A percentile compares a stretch with the other conserved stretches of the same genome.
Evolutionary conservation across 2,888 invertebrate species (phyloP).

Genomic region (Busseola fusca): DNA sequence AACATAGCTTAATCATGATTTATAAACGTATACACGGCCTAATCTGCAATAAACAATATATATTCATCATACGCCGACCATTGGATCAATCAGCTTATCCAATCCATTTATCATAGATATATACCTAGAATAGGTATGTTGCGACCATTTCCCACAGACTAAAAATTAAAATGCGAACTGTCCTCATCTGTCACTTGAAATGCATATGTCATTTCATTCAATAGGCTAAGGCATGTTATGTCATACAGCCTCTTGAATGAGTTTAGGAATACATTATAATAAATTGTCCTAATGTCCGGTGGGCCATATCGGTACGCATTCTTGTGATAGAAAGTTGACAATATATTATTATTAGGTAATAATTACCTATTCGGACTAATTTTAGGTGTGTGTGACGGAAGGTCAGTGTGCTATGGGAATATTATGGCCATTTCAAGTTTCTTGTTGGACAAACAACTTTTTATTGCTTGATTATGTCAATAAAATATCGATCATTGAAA

Average conservation of each 20-base stretch:
- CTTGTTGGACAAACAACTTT: constrained; percentile 25
- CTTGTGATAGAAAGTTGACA: constrained; percentile 55
- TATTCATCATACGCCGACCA: constrained; percentile 11
- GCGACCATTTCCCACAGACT: constrained; percentile 28
- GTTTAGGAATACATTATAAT: constrained; percentile 54
- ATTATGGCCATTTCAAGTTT: constrained; percentile 16
- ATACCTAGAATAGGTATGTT: too few species aligned
- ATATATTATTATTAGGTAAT: constrained; percentile 50
- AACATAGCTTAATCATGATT: constrained; percentile 31
- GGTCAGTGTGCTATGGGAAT: constrained; percentile 42
- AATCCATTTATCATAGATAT: constrained; percentile 22
- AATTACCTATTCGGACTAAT: constrained; percentile 39
- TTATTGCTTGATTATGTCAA: constrained; percentile 18
- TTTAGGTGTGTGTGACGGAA: constrained; percentile 36
- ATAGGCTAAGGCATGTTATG: constrained; percentile 52
- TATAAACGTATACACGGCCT: constrained; percentile 14
- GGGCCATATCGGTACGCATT: constrained; percentile 12
- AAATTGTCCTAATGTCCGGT: constrained; percentile 39
- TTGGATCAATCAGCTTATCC: constrained; percentile 24
- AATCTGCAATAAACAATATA: constrained; percentile 38
- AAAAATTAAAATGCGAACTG: constrained; percentile 19
- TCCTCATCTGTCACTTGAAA: constrained; percentile 37
- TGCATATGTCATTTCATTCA: constrained; percentile 14
- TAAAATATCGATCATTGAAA: constrained; percentile 29
- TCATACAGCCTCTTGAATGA: constrained; percentile 43